phyloP scores from a whole-genome alignment of 2,888 invertebrate species.

The Lochmaea capreae region DNA sequence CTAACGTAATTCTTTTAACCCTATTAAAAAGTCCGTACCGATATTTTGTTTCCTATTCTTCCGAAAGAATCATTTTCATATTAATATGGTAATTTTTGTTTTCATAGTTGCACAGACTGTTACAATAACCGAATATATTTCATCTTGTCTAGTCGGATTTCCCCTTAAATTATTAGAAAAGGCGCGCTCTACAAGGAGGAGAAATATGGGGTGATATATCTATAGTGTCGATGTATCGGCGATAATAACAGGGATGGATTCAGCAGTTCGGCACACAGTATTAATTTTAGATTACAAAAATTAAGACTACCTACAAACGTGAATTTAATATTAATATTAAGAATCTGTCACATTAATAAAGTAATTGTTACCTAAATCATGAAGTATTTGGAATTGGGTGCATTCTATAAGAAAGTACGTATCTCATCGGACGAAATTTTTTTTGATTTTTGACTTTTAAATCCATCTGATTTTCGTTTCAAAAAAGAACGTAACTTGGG shows the following conservation, averaged over 20 bases:
- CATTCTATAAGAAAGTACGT: too few species aligned
- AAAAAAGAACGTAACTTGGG: too few species aligned
- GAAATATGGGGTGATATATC: conserved; percentile 17
- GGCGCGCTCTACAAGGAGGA: conserved; percentile 11
- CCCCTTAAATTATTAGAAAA: conserved; percentile 10
- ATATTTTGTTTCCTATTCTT: conserved; percentile 47
- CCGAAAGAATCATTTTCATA: conserved; percentile 53
- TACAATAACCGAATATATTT: conserved; percentile 32
- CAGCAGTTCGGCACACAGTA: background rate
- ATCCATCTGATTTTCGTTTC: too few species aligned
- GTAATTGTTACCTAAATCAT: too few species aligned
- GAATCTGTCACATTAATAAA: too few species aligned
- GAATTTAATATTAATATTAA: too few species aligned
- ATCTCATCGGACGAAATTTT: too few species aligned
- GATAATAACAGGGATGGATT: background rate
- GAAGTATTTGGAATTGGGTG: too few species aligned
- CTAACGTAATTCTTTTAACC: conserved; percentile 37
- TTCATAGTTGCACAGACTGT: conserved; percentile 35
- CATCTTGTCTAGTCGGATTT: conserved; percentile 26
- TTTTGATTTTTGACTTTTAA: too few species aligned
- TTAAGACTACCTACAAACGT: too few species aligned
- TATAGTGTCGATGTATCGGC: background rate
- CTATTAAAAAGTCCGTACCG: conserved; percentile 30
- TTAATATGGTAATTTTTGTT: conserved; percentile 54
- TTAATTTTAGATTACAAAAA: too few species aligned